phyloP scores from a whole-genome alignment of 2,113 vertebrate species.

The Gila orcuttii region DNA sequence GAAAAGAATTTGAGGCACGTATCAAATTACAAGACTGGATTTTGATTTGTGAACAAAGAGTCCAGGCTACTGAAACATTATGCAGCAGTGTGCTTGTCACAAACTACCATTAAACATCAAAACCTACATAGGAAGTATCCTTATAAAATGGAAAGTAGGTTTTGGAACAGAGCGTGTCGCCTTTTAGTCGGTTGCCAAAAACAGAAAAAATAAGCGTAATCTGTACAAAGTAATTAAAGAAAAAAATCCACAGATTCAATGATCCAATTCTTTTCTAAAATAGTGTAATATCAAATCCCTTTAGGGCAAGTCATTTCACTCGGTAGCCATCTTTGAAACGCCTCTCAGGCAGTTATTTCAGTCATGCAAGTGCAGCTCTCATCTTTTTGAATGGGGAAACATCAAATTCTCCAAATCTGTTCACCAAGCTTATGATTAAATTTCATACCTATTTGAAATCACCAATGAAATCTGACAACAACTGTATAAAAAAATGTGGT shows the following conservation, averaged over 20 bases:
- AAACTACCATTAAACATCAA: neutral
- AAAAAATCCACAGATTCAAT: neutral
- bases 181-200: neutral
- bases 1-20: neutral
- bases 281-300: no score
- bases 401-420: no score
- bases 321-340: no score
- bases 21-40: conserved; percentile 8
- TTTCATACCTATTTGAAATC: no score
- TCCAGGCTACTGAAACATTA: neutral
- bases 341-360: no score
- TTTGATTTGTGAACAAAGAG: conserved; percentile 12
- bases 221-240: neutral
- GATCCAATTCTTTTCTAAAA: neutral
- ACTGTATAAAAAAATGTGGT: no score
- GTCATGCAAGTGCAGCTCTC: no score
- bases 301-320: no score
- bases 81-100: neutral
- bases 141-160: neutral
- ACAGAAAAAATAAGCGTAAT: neutral
- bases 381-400: no score
- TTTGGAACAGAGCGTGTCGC: neutral
- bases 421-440: no score
- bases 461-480: no score
- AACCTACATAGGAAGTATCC: neutral